These are phyloP conservation scores for Peromyscus maniculatus DNA, from an alignment of 2,113 vertebrate species.

Conservation along the genomic window DNA sequence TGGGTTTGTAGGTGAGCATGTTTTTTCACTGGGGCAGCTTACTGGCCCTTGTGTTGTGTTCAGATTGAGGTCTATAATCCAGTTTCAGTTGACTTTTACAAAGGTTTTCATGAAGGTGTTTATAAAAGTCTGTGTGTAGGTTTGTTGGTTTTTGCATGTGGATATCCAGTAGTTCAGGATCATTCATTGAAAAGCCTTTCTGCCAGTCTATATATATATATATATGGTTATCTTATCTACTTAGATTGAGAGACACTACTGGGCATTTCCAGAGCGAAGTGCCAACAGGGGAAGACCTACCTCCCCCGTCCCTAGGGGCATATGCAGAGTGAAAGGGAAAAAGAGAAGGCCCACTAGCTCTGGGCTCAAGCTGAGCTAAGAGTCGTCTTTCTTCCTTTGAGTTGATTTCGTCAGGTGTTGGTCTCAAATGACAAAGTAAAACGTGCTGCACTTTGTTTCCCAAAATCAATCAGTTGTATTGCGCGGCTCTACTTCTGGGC, in stretches of 20 bases:
- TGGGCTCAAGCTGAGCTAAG: neutral
- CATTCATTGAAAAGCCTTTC: slow-evolving; percentile 5
- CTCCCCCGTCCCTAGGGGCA: neutral
- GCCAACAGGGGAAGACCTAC: neutral
- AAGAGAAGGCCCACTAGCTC: neutral
- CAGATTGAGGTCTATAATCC: neutral
- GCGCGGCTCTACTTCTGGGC: neutral
- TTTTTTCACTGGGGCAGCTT: neutral
- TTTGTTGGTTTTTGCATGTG: neutral
- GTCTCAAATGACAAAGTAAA: neutral
- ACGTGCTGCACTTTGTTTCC: neutral
- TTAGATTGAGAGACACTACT: neutral
- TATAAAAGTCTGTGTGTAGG: neutral
- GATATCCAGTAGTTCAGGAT: neutral
- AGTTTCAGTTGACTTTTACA: slow-evolving; percentile 3
- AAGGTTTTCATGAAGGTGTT: neutral
- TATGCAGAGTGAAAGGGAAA: no score
- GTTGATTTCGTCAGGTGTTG: neutral
- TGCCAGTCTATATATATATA: neutral
- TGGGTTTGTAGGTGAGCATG: neutral
- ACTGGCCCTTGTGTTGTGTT: slow-evolving; percentile 8
- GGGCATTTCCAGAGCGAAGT: neutral
- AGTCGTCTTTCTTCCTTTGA: neutral
- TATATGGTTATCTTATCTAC: neutral
- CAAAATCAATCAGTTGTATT: neutral